phyloP scores from a whole-genome alignment of 2,113 vertebrate genomes.

The Rostratula benghalensis region DNA sequence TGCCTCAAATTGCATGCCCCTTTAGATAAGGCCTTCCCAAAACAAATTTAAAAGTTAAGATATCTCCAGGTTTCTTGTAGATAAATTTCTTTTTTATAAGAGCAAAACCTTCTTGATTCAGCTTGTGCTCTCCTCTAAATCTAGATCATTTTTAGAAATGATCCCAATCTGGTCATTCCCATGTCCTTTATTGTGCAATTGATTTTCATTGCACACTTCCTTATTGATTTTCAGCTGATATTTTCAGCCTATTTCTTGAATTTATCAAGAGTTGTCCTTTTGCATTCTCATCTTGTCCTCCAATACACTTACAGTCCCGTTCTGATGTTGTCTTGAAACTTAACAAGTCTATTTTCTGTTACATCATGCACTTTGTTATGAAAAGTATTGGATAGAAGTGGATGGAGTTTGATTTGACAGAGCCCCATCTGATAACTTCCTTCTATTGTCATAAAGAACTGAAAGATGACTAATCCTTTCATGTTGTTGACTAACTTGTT shows the following conservation, averaged over 20 bases:
- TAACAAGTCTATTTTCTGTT: neutral
- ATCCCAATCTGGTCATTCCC: neutral
- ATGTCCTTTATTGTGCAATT: neutral
- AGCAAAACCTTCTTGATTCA: neutral
- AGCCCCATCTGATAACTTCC: neutral
- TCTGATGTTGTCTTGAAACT: neutral
- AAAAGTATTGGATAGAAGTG: neutral
- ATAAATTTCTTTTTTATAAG: neutral
- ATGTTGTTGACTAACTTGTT: neutral
- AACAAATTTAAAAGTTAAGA: neutral
- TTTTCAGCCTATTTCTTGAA: neutral
- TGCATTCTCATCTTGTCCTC: neutral
- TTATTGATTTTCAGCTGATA: neutral
- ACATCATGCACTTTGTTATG: neutral
- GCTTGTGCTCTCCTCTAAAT: neutral
- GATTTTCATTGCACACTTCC: neutral
- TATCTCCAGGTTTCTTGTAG: neutral
- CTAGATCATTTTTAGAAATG: neutral
- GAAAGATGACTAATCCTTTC: neutral
- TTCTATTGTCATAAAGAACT: neutral
- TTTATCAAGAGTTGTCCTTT: neutral
- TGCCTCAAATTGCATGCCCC: fast-evolving
- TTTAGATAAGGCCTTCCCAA: neutral
- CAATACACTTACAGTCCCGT: neutral
- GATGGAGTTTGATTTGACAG: neutral